Percentiles rank a stretch among this genome's conserved stretches.
Conservation (phyloP, 2,113 vertebrate genomes). For the Petrocephalus microphthalmus region DNA sequence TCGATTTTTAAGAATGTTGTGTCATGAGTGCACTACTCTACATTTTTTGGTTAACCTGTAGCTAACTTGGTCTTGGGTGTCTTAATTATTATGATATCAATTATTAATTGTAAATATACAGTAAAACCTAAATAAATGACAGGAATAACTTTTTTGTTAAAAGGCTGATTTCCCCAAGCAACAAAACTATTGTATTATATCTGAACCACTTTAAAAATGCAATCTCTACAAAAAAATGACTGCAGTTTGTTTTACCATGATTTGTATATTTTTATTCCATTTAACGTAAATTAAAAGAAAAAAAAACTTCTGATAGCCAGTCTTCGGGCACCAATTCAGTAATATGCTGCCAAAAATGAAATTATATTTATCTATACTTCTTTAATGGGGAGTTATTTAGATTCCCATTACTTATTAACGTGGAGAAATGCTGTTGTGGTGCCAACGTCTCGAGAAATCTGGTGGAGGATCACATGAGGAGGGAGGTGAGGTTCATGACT, state of each 20-base stretch:
- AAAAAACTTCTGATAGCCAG: neutral
- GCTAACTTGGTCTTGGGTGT: neutral
- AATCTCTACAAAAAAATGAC: neutral
- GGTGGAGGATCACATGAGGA: constrained; percentile 56
- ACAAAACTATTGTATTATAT: neutral
- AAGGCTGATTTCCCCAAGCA: neutral
- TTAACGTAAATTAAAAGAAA: neutral
- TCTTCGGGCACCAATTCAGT: neutral
- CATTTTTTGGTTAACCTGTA: neutral
- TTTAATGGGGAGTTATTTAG: constrained; percentile 35
- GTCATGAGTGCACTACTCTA: neutral
- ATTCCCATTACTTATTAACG: constrained; percentile 56
- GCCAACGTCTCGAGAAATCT: constrained; percentile 57
- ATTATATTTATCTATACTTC: neutral
- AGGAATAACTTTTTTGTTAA: neutral
- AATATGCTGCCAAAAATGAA: neutral
- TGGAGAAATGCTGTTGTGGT: constrained; percentile 43
- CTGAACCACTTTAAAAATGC: neutral
- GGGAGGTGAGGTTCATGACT: constrained; percentile 54
- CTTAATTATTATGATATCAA: neutral
- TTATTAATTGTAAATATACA: neutral
- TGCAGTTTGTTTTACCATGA: neutral
- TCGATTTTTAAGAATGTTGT: neutral
- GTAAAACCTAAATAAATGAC: neutral
- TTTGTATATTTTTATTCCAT: neutral